These are phyloP conservation scores for Abscondita cerata DNA, from an alignment of 2,888 invertebrate species.

Conservation along the genomic window DNA sequence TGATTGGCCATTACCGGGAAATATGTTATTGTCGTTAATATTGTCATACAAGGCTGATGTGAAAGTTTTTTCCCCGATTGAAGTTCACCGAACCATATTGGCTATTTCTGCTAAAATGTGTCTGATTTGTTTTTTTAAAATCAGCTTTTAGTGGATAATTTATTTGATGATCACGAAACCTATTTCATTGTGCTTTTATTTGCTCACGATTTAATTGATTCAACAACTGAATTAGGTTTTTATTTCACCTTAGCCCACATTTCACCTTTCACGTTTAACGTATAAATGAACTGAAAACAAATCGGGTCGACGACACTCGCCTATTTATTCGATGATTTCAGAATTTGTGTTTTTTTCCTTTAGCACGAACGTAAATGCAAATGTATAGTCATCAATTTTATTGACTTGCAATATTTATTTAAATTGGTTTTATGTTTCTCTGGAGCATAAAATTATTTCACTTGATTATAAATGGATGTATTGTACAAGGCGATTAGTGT, in stretches of 20 bases:
- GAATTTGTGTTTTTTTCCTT: too few relatives aligned
- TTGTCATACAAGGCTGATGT: conserved; percentile 7
- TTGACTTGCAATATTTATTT: too few relatives aligned
- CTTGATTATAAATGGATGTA: too few relatives aligned
- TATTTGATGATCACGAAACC: neutral
- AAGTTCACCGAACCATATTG: conserved; percentile 2
- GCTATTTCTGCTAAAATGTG: neutral
- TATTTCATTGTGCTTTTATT: neutral
- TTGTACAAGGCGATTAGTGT: too few relatives aligned
- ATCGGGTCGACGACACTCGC: too few relatives aligned
- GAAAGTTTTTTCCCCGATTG: neutral
- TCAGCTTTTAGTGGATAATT: neutral
- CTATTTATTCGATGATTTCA: too few relatives aligned
- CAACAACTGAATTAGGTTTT: neutral
- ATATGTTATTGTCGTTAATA: neutral
- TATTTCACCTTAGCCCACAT: conserved; percentile 5
- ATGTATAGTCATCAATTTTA: too few relatives aligned
- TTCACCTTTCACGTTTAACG: too few relatives aligned
- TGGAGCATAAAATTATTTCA: too few relatives aligned
- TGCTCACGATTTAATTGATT: neutral
- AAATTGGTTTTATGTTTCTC: too few relatives aligned
- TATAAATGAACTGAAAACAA: too few relatives aligned
- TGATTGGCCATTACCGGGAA: neutral
- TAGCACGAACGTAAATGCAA: too few relatives aligned
- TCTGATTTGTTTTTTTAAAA: neutral